Evolutionary conservation across 2,888 invertebrate species (phyloP).

Genomic region (Drosophila nr. perissopoda): DNA sequence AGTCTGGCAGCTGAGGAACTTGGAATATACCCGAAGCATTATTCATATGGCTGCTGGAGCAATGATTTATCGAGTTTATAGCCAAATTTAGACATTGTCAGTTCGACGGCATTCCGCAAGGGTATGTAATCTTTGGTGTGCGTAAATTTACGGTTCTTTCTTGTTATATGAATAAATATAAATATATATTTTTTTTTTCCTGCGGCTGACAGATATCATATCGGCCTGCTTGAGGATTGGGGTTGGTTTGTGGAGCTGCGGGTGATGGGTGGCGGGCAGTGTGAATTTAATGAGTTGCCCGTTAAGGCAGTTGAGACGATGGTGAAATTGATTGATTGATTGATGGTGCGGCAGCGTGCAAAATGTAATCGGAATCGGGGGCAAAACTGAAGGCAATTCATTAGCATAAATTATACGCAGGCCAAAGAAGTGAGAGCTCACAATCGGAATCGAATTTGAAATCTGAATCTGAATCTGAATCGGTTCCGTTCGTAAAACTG

Average conservation of each 20-base stretch:
- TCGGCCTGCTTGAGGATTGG: background rate
- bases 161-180: background rate
- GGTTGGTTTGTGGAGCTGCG: background rate
- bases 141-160: background rate
- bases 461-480: background rate
- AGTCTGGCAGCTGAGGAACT: too few relatives aligned
- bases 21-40: too few relatives aligned
- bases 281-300: conserved; percentile 63
- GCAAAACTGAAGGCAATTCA: conserved; percentile 51
- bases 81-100: background rate
- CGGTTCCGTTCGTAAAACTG: conserved; percentile 28
- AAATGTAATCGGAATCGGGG: conserved; percentile 38
- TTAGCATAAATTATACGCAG: conserved; percentile 71
- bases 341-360: conserved; percentile 50
- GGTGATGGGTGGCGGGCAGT: conserved; percentile 18
- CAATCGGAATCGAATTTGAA: conserved; percentile 1
- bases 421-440: background rate
- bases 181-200: background rate
- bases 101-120: background rate
- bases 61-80: background rate
- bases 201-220: conserved; percentile 50
- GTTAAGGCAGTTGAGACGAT: conserved; percentile 56
- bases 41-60: background rate
- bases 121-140: background rate
- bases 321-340: conserved; percentile 67